Conservation (phyloP, 2,888 invertebrate species). For the Drosophila birchii region DNA sequence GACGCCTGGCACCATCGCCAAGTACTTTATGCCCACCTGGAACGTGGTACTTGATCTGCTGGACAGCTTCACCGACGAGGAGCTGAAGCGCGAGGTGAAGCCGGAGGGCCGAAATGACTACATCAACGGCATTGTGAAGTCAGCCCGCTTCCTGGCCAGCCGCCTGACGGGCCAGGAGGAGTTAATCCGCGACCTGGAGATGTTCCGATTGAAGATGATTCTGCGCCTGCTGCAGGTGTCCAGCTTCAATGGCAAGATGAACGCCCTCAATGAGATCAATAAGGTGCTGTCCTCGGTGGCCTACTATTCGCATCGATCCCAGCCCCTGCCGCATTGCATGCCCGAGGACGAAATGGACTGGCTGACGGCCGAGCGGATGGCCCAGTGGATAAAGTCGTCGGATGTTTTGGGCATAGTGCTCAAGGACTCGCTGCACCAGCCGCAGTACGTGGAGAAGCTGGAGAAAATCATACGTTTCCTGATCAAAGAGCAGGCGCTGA, state of each 20-base stretch:
- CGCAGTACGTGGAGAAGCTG: slow-evolving; percentile 98
- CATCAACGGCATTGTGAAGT: slow-evolving; percentile 96
- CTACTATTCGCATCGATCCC: slow-evolving; percentile 91
- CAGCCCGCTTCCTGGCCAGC: slow-evolving; percentile 94
- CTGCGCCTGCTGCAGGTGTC: slow-evolving; percentile 96
- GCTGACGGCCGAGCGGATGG: slow-evolving; percentile 97
- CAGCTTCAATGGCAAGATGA: slow-evolving; percentile 99
- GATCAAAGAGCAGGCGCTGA: slow-evolving; percentile 96
- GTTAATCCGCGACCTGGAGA: slow-evolving; percentile 91
- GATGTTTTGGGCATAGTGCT: slow-evolving; percentile 97
- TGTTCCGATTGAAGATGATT: slow-evolving; percentile 98
- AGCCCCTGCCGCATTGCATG: slow-evolving; percentile 87
- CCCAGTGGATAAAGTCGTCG: slow-evolving; percentile 98
- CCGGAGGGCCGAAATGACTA: slow-evolving; percentile 97
- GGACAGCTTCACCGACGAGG: slow-evolving; percentile 97
- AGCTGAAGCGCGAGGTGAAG: slow-evolving; percentile 97
- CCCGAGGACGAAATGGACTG: slow-evolving; percentile 94
- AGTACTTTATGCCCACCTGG: slow-evolving; percentile 96
- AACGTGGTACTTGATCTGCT: slow-evolving; percentile 95
- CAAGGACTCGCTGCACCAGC: slow-evolving; percentile 97
- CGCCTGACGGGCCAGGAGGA: slow-evolving; percentile 93
- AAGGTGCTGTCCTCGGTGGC: slow-evolving; percentile 96
- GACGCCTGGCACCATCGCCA: slow-evolving; percentile 94
- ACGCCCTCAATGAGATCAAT: slow-evolving; percentile 98
- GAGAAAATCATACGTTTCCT: slow-evolving; percentile 99